phyloP scores from a whole-genome alignment of 2,888 invertebrate genomes.

The Cantharis rufa region DNA sequence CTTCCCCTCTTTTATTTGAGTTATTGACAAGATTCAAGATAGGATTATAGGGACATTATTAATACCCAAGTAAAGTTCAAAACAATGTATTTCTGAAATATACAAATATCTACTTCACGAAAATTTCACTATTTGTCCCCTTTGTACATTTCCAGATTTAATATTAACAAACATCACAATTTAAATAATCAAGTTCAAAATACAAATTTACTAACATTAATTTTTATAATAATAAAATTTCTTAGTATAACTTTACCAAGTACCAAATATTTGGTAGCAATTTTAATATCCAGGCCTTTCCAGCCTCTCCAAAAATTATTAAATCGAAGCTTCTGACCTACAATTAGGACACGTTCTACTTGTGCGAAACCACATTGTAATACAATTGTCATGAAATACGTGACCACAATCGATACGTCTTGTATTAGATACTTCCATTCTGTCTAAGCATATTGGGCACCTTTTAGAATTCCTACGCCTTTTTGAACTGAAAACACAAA shows the following conservation, averaged over 20 bases:
- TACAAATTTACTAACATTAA: background rate
- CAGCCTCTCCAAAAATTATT: background rate
- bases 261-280: background rate
- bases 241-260: background rate
- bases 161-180: background rate
- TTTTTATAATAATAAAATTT: background rate
- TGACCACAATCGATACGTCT: constrained; percentile 29
- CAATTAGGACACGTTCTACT: constrained; percentile 27
- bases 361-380: constrained; percentile 28
- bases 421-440: constrained; percentile 18
- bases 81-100: background rate
- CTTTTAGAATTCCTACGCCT: constrained; percentile 30
- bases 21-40: too few species aligned
- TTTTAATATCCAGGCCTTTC: background rate
- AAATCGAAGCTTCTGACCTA: constrained; percentile 7
- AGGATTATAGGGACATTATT: background rate
- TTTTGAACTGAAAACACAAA: constrained; percentile 12
- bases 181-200: background rate
- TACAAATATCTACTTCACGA: background rate
- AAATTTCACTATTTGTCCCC: background rate
- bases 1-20: background rate
- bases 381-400: constrained; percentile 31
- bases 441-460: constrained; percentile 32
- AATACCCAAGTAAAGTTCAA: background rate
- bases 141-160: background rate